These are phyloP conservation scores for Panurus biarmicus DNA, from an alignment of 2,113 vertebrate genomes.

Conservation along the genomic window DNA sequence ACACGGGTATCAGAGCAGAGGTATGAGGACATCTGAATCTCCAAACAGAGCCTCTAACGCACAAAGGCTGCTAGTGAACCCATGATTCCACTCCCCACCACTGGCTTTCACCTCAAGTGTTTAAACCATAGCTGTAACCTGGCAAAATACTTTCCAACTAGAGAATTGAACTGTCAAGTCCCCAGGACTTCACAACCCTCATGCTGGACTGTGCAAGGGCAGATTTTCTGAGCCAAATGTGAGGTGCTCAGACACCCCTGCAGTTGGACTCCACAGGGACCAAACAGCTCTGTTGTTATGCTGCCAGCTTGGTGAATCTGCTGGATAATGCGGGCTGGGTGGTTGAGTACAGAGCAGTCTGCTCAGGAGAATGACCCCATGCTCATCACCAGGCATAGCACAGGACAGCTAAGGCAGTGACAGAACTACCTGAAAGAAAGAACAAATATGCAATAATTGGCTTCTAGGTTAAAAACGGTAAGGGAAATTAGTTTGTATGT, in stretches of 20 bases:
- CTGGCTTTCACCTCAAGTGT: background rate
- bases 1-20: background rate
- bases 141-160: background rate
- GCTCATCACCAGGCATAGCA: background rate
- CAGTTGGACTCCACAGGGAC: background rate
- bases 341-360: background rate
- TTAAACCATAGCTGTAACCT: background rate
- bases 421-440: background rate
- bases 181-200: background rate
- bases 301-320: background rate
- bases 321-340: background rate
- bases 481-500: background rate
- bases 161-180: background rate
- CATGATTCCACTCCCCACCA: background rate
- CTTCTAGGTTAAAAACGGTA: background rate
- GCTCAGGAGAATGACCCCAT: background rate
- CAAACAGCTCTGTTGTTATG: accelerated
- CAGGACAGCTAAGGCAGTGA: background rate
- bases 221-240: background rate
- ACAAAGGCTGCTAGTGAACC: background rate
- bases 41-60: background rate
- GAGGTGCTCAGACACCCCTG: accelerated
- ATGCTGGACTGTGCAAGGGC: background rate
- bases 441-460: background rate
- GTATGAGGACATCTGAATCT: background rate